Evolutionary conservation across 2,113 vertebrate genomes (phyloP), one percentile per base, ranked within the genome.

Genomic region (Benitochromis conjunctus): DNA sequence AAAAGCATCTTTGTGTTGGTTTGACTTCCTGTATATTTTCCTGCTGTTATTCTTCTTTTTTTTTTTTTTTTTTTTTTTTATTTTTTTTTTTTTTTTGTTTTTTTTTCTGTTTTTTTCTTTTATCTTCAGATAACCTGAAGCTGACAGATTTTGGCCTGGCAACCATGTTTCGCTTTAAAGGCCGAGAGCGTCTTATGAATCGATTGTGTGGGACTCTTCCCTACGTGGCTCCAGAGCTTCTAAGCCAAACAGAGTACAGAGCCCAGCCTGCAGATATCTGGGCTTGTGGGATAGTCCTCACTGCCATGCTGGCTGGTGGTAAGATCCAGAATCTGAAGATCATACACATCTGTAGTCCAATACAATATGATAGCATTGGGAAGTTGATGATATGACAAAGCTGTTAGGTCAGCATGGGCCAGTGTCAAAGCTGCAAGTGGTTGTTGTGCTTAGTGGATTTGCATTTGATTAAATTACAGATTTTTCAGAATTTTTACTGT

Each of bases 221-320:
- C 4, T 99, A 99, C 6, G 97, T 99, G 82, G 98, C 98, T n/a
- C 98, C 98, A 0, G 98, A 99, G 89, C 96, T 99, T 64, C 95
- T 99, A 74, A 95, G 97, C 78, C 95, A 95, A 34, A 92, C 92
- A 0, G 96, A 97, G 19, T 99, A 98, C 94, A 91, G 95, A 14
- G 98, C 99, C 1, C 98, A 98, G 88, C 98, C 98, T 1, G 98
- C 98, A 3, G 98, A 99, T 57, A 89, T 98, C 77, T 99, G 99
- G 99, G 97, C 99, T 1, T 99, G 99, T 82, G 98, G 98, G 3
- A 98, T 99, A 34, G 98, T 99, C 19, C 98, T 99, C 21, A 98
- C 97, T 0, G 98, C 98, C n/a, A 99, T 99, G 98, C 92, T 99
- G 92, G 98, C 98, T 8, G 98, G 98, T 96, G 98, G 98, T 98